Conservation (phyloP, 2,113 vertebrate genomes). For the Zingel zingel region DNA sequence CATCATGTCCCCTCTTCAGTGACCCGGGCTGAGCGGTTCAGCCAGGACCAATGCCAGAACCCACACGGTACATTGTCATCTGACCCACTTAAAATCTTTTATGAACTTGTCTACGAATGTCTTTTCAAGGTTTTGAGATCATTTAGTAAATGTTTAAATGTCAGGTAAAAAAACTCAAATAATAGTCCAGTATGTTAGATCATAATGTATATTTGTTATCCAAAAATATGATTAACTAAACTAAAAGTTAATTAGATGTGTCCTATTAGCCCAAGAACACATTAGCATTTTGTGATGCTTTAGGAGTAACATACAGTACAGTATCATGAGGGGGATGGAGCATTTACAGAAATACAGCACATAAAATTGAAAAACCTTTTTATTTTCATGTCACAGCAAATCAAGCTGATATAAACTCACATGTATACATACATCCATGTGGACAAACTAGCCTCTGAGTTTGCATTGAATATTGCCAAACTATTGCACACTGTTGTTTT, state of each 20-base stretch:
- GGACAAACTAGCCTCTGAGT: constrained; percentile 19
- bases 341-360: not conserved
- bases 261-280: not conserved
- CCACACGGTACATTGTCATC: not conserved
- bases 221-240: not conserved
- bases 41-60: constrained; percentile 1
- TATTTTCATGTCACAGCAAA: constrained; percentile 72
- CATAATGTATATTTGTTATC: not conserved
- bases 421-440: constrained; percentile 47
- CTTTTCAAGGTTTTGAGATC: not conserved
- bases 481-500: constrained; percentile 75
- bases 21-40: constrained; percentile 5
- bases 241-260: not conserved
- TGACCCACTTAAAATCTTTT: constrained; percentile 20
- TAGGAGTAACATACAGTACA: not conserved
- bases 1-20: constrained; percentile 34
- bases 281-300: not conserved
- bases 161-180: not conserved
- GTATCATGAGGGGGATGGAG: not conserved
- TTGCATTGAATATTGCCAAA: constrained; percentile 67
- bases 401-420: constrained; percentile 53
- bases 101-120: not conserved
- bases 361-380: constrained; percentile 63
- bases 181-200: not conserved
- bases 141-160: not conserved